Percentiles rank a stretch among this genome's conserved stretches.
Conservation (phyloP, 2,797 vertebrate genomes). For the Hydrophis major region DNA sequence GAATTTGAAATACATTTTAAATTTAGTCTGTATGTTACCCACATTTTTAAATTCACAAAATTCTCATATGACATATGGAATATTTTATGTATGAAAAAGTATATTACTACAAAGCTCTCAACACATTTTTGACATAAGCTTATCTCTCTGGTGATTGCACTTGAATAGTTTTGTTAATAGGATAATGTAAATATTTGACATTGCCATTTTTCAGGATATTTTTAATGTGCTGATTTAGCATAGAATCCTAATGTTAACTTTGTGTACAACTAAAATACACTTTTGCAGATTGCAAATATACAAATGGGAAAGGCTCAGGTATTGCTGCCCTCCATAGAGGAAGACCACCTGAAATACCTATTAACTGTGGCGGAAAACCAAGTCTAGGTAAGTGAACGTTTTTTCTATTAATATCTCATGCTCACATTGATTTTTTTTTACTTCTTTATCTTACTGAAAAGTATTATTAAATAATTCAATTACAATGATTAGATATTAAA, state of each 20-base stretch:
- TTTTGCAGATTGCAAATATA: slow-evolving; percentile 80
- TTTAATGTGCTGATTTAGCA: not conserved
- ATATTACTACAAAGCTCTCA: slow-evolving; percentile 30
- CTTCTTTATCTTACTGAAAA: not conserved
- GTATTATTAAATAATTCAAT: not conserved
- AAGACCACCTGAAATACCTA: slow-evolving; percentile 93
- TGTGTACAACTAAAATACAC: not conserved
- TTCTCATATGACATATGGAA: not conserved
- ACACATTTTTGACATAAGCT: not conserved
- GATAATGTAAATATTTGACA: not conserved
- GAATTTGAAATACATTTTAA: not conserved
- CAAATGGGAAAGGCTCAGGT: slow-evolving; percentile 85
- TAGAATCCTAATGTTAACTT: not conserved
- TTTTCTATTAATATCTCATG: not conserved
- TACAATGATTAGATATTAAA: not conserved
- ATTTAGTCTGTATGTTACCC: not conserved
- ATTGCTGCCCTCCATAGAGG: slow-evolving; percentile 96
- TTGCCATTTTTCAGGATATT: not conserved
- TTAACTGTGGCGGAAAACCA: slow-evolving; percentile 80
- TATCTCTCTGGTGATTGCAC: not conserved
- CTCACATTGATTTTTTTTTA: not conserved
- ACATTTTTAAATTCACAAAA: not conserved
- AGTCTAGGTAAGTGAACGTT: slow-evolving; percentile 77
- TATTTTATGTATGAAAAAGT: not conserved
- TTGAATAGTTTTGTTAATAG: not conserved